Evolutionary conservation across 1,140 invertebrate genomes (phyloP), one percentile per base, ranked within the genome.

Genomic region (Saxidomus purpurata): DNA sequence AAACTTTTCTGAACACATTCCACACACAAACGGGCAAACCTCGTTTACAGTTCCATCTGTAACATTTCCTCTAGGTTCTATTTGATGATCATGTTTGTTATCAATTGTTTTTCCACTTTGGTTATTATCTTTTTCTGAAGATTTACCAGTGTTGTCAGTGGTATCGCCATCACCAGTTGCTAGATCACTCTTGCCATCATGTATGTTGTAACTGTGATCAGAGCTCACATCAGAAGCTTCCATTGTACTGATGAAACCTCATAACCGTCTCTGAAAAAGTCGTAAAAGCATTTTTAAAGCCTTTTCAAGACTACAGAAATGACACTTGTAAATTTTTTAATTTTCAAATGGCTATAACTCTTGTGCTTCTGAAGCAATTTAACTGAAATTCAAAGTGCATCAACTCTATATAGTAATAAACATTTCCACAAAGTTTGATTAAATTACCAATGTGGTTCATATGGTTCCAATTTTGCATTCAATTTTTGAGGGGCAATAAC

Each of bases 21-120:
- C 76, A 79, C 76, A 79, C n/a, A 79, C 76, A 79, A 79, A 79
- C 36, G 76, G 76, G 49, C 76, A 79, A 11, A 79, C 47, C 2
- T 34, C 47, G 9, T 59, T 71, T 67, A 67, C 67, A 71, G 67
- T 4, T 22, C 11, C 67, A 36, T 15, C 25, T 36, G 31, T 19
- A 38, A 9, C 36, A 71, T 38, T 40, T 19, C 13, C 15, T 71
- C 2, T 38, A 9, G 6, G 4, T 36, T 67, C 61, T 31, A 8
- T 11, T 25, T 31, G 9, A 6, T 55, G 52, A 55, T 22, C 22
- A 55, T 55, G 8, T 55, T 55, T n/a, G 19, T 55, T 22, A 55
- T 19, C 4, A 55, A 11, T n/a, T 55, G 52, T 55, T 22, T 3
- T 13, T 55, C 22, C 17, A 11, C 25, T 67, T 28, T 67, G 25